These are phyloP conservation scores for Hyppa rectilinea DNA, from an alignment of 2,888 invertebrate species.

Conservation along the genomic window DNA sequence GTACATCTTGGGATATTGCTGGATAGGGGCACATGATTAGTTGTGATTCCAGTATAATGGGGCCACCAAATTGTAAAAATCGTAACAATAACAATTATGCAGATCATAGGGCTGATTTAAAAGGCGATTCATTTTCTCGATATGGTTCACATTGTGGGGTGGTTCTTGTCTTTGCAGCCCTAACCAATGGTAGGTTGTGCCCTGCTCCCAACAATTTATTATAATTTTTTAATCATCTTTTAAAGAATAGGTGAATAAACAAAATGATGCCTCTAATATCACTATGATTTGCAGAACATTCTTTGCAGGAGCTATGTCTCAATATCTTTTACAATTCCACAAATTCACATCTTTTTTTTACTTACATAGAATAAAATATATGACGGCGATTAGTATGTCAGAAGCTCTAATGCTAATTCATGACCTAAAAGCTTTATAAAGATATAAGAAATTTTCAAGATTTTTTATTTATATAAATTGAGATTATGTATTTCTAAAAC, in stretches of 20 bases:
- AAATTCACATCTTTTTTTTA: conserved; percentile 47
- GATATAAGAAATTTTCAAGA: conserved; percentile 43
- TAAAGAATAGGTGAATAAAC: too few relatives aligned
- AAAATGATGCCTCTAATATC: conserved; percentile 27
- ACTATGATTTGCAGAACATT: conserved; percentile 48
- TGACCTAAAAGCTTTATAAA: conserved; percentile 69
- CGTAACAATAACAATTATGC: too few relatives aligned
- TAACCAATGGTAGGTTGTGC: too few relatives aligned
- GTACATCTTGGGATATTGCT: neutral
- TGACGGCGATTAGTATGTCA: conserved; percentile 61
- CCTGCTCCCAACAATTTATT: too few relatives aligned
- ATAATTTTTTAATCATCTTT: too few relatives aligned
- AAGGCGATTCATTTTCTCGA: too few relatives aligned
- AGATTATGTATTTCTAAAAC: conserved; percentile 45
- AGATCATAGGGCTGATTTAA: too few relatives aligned
- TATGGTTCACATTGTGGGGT: too few relatives aligned
- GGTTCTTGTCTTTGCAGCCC: too few relatives aligned
- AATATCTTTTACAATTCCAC: conserved; percentile 46
- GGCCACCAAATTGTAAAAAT: conserved; percentile 8
- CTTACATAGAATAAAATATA: conserved; percentile 49
- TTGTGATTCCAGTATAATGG: neutral
- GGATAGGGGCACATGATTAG: neutral
- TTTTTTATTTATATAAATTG: conserved; percentile 33
- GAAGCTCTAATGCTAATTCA: conserved; percentile 72
- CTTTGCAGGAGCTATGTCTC: conserved; percentile 52